phyloP scores from a whole-genome alignment of 2,797 vertebrate species.

The Clarias laeviceps region DNA sequence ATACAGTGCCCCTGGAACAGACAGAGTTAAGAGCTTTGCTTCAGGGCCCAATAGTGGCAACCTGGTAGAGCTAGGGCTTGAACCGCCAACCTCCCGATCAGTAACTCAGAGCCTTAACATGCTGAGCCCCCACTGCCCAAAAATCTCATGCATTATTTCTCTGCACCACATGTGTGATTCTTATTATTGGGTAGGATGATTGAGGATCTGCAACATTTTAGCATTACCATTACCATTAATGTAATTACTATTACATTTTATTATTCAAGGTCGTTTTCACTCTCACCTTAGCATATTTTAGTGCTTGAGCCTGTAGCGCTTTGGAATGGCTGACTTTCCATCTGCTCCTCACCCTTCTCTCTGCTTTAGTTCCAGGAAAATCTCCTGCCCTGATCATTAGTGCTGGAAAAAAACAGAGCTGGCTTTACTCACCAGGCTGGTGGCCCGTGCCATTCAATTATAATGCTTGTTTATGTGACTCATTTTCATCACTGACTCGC shows the following conservation, averaged over 20 bases:
- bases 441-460: conserved; percentile 37
- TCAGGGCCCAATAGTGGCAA: too few species aligned
- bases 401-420: conserved; percentile 41
- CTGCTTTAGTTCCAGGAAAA: conserved; percentile 35
- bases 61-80: too few species aligned
- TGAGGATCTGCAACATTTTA: too few species aligned
- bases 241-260: neutral
- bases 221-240: too few species aligned
- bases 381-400: conserved; percentile 48
- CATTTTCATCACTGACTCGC: conserved; percentile 20
- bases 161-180: too few species aligned
- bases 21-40: too few species aligned
- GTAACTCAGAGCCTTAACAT: too few species aligned
- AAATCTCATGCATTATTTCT: too few species aligned
- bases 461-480: conserved; percentile 31
- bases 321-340: conserved; percentile 34
- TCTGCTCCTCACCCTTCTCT: conserved; percentile 32
- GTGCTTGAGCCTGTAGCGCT: neutral
- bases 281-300: conserved; percentile 30
- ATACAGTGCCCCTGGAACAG: too few species aligned
- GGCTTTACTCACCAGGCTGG: conserved; percentile 43
- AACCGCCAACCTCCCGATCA: too few species aligned
- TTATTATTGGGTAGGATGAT: too few species aligned
- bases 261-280: conserved; percentile 15
- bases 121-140: too few species aligned